Conservation (phyloP, 2,113 vertebrate genomes). For the Psammodynastes pulverulentus region DNA sequence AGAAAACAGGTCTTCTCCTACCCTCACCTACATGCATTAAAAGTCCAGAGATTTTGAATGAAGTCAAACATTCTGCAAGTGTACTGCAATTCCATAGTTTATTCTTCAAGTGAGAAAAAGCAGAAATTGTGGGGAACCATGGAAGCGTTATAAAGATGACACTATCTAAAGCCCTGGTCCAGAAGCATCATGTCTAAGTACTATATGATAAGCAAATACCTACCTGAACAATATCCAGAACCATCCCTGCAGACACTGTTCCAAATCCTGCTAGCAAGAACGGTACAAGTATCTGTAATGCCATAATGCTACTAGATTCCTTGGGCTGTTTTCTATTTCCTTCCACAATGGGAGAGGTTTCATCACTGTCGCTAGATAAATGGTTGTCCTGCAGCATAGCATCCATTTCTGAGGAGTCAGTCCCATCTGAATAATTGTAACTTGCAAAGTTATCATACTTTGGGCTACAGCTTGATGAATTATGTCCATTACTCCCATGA, state of each 20-base stretch:
- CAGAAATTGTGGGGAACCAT: background rate
- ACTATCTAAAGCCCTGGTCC: background rate
- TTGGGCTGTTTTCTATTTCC: constrained; percentile 75
- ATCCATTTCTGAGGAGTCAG: constrained; percentile 78
- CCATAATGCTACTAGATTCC: constrained; percentile 89
- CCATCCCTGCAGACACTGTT: constrained; percentile 95
- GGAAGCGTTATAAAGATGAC: background rate
- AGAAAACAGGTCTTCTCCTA: background rate
- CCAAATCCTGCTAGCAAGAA: constrained; percentile 94
- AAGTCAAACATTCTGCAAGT: background rate
- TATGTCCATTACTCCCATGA: constrained; percentile 67
- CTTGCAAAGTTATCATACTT: constrained; percentile 70
- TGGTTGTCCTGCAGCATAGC: constrained; percentile 78
- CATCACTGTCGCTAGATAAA: constrained; percentile 57
- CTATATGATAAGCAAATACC: constrained; percentile 45
- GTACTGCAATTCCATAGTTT: background rate
- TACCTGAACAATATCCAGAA: constrained; percentile 96
- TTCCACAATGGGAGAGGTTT: constrained; percentile 64
- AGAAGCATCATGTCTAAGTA: background rate
- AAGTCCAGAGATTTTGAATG: background rate
- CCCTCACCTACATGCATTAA: background rate
- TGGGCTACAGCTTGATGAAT: constrained; percentile 67
- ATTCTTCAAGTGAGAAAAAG: background rate
- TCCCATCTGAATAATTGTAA: constrained; percentile 76
- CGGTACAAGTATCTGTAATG: constrained; percentile 88